phyloP scores from a whole-genome alignment of 1,140 invertebrate species.

The Meloidogyne chitwoodi region DNA sequence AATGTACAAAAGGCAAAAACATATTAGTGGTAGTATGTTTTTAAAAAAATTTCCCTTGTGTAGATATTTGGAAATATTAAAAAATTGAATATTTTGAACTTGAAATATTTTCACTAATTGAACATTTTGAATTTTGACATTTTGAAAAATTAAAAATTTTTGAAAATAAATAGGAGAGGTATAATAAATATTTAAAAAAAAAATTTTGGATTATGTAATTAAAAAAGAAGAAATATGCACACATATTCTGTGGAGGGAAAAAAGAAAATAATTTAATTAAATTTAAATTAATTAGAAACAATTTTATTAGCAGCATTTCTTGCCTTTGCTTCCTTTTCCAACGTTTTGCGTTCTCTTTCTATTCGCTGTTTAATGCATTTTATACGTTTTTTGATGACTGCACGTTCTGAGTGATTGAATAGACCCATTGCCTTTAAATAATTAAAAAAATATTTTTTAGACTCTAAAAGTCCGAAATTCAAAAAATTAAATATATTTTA shows the following conservation, averaged over 20 bases:
- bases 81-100: too few relatives aligned
- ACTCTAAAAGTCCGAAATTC: neutral
- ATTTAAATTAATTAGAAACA: constrained; percentile 6
- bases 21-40: too few relatives aligned
- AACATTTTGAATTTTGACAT: too few relatives aligned
- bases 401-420: constrained; percentile 57
- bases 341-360: constrained; percentile 51
- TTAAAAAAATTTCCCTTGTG: too few relatives aligned
- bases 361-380: constrained; percentile 56
- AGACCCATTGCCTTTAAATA: constrained; percentile 55
- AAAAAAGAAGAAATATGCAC: neutral
- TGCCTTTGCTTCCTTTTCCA: constrained; percentile 54
- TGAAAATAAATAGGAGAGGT: neutral
- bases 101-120: too few relatives aligned
- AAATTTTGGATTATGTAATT: neutral
- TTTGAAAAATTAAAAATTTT: too few relatives aligned
- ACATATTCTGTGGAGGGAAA: neutral
- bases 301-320: constrained; percentile 30
- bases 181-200: too few relatives aligned
- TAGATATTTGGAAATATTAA: too few relatives aligned
- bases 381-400: constrained; percentile 58
- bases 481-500: constrained; percentile 4
- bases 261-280: neutral
- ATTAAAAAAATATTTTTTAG: too few relatives aligned
- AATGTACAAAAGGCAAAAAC: too few relatives aligned